These are phyloP conservation scores for Sebastes schlegelii DNA, from an alignment of 2,113 vertebrate genomes.

Conservation along the genomic window DNA sequence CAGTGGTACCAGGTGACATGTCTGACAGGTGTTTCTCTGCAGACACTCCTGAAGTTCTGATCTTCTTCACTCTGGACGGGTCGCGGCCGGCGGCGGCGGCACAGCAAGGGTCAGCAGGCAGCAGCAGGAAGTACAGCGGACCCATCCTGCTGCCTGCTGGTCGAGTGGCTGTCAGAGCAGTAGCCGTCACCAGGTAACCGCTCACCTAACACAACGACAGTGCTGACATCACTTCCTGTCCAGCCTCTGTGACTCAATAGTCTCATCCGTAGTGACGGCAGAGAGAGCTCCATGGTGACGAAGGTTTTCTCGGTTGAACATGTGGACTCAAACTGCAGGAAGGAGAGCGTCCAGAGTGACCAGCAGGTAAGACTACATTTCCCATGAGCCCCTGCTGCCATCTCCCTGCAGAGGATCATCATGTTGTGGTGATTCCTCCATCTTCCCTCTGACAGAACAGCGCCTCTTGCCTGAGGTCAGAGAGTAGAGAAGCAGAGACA, in stretches of 20 bases:
- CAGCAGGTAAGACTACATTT: conserved; percentile 49
- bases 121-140: conserved; percentile 86
- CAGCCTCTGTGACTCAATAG: background rate
- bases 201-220: background rate
- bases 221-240: background rate
- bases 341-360: conserved; percentile 56
- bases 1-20: too few species aligned
- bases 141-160: conserved; percentile 89
- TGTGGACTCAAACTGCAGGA: conserved; percentile 41
- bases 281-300: conserved; percentile 90
- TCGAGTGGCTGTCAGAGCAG: conserved; percentile 88
- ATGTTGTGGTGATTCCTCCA: background rate
- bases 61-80: conserved; percentile 94
- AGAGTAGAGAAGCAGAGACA: too few species aligned
- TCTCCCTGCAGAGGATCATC: background rate
- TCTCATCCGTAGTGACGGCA: conserved; percentile 86
- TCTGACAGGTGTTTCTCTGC: conserved; percentile 9
- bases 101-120: conserved; percentile 46
- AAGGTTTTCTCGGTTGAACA: conserved; percentile 91
- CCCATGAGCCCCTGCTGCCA: conserved; percentile 6
- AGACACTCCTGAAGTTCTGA: conserved; percentile 88
- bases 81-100: conserved; percentile 84
- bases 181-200: conserved; percentile 89
- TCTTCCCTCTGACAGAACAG: too few species aligned
- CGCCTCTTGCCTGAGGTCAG: too few species aligned